These are phyloP conservation scores for Hemitrygon akajei DNA, from an alignment of 2,797 vertebrate genomes.

Conservation along the genomic window DNA sequence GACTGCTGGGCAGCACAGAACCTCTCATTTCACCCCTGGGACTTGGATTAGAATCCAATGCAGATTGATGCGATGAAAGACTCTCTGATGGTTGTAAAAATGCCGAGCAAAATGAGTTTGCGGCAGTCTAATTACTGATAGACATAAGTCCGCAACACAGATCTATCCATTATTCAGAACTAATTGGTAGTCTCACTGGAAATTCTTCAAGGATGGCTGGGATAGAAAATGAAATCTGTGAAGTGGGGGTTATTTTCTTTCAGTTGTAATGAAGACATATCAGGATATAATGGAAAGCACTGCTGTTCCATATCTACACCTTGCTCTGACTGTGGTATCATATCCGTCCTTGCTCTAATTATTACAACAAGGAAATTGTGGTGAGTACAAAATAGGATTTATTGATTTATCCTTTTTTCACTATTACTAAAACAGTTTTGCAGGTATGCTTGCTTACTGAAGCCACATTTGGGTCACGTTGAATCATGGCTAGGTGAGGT, in stretches of 20 bases:
- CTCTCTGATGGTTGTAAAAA: conserved; percentile 2
- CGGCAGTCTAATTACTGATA: conserved; percentile 10
- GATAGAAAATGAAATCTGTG: neutral
- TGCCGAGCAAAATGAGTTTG: neutral
- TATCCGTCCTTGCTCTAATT: neutral
- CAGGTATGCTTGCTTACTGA: neutral
- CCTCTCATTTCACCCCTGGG: neutral
- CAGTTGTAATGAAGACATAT: neutral
- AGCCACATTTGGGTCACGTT: neutral
- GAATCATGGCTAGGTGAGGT: neutral
- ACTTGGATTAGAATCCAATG: conserved; percentile 1
- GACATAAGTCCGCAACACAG: neutral
- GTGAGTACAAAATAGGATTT: neutral
- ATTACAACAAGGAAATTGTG: neutral
- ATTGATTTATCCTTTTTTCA: neutral
- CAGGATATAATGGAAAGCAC: neutral
- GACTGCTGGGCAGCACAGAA: neutral
- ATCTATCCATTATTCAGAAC: neutral
- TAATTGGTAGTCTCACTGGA: neutral
- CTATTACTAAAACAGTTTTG: neutral
- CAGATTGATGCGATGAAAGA: neutral
- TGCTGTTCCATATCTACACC: neutral
- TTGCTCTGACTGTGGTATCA: neutral
- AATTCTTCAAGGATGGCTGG: neutral
- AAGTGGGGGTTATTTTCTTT: neutral